Percentiles rank a stretch among this genome's conserved stretches.
Evolutionary conservation across 2,113 vertebrate species (phyloP).

Genomic region (Mixornis gularis): DNA sequence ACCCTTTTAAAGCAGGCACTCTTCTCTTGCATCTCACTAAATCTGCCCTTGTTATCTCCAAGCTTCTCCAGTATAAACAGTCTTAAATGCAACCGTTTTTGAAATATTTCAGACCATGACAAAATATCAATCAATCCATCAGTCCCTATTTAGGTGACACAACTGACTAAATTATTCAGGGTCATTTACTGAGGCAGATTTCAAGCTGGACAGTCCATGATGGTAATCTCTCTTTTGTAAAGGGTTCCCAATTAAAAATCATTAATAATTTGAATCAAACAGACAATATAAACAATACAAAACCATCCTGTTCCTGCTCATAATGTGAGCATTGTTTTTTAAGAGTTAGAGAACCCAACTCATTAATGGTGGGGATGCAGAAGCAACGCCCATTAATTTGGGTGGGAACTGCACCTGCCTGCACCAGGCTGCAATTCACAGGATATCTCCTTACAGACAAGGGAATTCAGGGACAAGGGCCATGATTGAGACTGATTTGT

Average conservation of each 20-base stretch:
- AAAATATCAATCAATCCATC: slow-evolving; percentile 57
- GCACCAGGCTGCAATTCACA: background rate
- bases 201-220: slow-evolving; percentile 28
- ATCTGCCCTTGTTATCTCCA: slow-evolving; percentile 49
- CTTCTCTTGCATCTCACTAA: slow-evolving; percentile 21
- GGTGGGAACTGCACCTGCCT: slow-evolving; percentile 21
- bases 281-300: slow-evolving; percentile 33
- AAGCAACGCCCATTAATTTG: background rate
- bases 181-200: slow-evolving; percentile 50
- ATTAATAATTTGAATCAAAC: slow-evolving; percentile 54
- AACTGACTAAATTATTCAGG: slow-evolving; percentile 59
- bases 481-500: background rate
- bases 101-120: slow-evolving; percentile 23
- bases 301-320: background rate
- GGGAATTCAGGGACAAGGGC: background rate
- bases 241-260: slow-evolving; percentile 29
- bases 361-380: background rate
- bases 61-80: background rate
- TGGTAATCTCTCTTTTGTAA: slow-evolving; percentile 45
- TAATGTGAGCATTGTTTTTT: slow-evolving; percentile 21
- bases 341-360: background rate
- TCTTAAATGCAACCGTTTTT: slow-evolving; percentile 44
- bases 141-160: slow-evolving; percentile 45
- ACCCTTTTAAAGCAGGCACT: slow-evolving; percentile 30
- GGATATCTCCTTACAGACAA: background rate